Conservation (phyloP, 1,140 invertebrate genomes). For the Lepidotrigona ventralis region DNA sequence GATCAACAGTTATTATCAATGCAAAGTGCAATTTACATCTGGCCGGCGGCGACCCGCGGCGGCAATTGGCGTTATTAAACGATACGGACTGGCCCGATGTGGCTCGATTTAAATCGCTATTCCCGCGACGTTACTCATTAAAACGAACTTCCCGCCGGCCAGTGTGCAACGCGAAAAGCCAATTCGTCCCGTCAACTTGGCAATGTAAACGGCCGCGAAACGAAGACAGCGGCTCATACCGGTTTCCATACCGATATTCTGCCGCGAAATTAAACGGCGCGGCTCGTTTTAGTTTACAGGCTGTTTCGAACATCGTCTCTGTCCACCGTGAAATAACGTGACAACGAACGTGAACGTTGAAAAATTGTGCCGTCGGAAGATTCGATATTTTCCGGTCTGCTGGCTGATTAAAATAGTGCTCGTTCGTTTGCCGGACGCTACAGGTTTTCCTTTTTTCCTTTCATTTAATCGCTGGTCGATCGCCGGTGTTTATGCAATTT, state of each 20-base stretch:
- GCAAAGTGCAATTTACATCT: conserved; percentile 42
- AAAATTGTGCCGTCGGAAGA: not conserved
- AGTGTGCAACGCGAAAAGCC: conserved; percentile 25
- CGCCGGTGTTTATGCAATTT: too few relatives aligned
- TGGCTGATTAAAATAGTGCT: too few relatives aligned
- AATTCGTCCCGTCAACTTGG: conserved; percentile 14
- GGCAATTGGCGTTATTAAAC: conserved; percentile 44
- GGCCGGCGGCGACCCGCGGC: not conserved
- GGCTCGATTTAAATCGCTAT: conserved; percentile 34
- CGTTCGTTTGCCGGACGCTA: too few relatives aligned
- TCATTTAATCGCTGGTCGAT: too few relatives aligned
- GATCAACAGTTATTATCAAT: conserved; percentile 49
- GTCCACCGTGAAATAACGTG: not conserved
- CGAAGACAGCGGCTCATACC: not conserved
- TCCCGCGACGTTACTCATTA: conserved; percentile 33
- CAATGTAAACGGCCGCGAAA: conserved; percentile 17
- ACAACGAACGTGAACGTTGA: not conserved
- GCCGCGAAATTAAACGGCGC: conserved; percentile 19
- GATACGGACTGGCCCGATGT: not conserved
- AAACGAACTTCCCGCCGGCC: conserved; percentile 16
- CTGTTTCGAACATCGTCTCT: not conserved
- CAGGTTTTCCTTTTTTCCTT: too few relatives aligned
- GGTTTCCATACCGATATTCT: not conserved
- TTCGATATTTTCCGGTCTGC: too few relatives aligned
- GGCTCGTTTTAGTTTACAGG: not conserved